These are phyloP conservation scores for Dasyornis broadbenti DNA, from an alignment of 2,113 vertebrate genomes.

Conservation along the genomic window DNA sequence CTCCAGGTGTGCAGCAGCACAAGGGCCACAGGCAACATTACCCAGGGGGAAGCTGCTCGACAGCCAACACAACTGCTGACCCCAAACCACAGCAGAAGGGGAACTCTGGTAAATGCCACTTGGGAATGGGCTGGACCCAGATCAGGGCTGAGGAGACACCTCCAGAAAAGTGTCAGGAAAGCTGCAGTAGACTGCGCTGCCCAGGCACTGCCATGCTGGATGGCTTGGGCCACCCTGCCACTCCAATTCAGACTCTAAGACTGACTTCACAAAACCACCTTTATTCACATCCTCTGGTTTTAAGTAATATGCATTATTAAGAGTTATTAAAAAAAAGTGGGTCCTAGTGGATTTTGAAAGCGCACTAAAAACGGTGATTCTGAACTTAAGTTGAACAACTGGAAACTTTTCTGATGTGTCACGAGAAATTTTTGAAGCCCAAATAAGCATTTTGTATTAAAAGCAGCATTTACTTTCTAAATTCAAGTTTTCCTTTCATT, in stretches of 20 bases:
- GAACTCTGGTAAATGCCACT: neutral
- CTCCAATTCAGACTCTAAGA: neutral
- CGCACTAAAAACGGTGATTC: neutral
- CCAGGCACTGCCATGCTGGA: neutral
- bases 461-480: neutral
- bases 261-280: neutral
- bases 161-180: neutral
- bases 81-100: neutral
- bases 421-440: neutral
- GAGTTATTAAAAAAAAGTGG: neutral
- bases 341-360: neutral
- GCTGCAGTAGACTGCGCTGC: neutral
- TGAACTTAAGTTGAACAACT: accelerated
- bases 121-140: accelerated
- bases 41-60: neutral
- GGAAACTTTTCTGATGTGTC: accelerated
- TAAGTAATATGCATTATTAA: neutral
- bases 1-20: neutral
- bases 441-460: neutral
- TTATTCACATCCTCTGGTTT: neutral
- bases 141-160: neutral
- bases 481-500: neutral
- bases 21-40: accelerated
- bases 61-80: neutral
- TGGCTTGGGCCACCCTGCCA: neutral